Conservation (phyloP, 2,888 invertebrate species). For the Stegana nigrithorax region DNA sequence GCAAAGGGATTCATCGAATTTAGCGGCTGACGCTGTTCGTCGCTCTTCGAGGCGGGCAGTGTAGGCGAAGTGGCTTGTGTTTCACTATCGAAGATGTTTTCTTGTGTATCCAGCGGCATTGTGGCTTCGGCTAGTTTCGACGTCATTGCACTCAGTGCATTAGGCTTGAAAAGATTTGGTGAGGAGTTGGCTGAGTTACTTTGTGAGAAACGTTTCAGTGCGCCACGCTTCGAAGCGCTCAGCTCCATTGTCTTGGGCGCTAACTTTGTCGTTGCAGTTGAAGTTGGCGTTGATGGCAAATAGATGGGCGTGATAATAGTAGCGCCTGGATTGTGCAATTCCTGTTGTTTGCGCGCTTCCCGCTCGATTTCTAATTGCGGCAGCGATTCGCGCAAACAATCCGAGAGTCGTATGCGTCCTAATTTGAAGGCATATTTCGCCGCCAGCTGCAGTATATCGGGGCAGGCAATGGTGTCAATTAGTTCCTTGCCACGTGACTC, state of each 20-base stretch:
- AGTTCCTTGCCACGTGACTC: conserved; percentile 90
- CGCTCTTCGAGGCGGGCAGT: conserved; percentile 14
- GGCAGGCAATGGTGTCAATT: conserved; percentile 83
- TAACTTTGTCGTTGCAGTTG: conserved; percentile 34
- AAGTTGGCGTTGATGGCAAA: conserved; percentile 39
- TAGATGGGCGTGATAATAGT: conserved; percentile 45
- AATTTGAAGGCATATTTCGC: conserved; percentile 89
- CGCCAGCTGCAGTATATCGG: conserved; percentile 82
- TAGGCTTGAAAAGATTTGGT: conserved; percentile 54
- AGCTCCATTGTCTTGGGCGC: conserved; percentile 64
- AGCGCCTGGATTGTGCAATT: conserved; percentile 34
- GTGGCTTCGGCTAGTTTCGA: conserved; percentile 12
- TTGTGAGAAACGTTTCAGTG: conserved; percentile 71
- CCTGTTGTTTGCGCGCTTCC: conserved; percentile 56
- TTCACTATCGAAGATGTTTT: conserved; percentile 45
- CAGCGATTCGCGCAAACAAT: conserved; percentile 77
- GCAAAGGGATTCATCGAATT: conserved; percentile 60
- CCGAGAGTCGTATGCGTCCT: conserved; percentile 81
- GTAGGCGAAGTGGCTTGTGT: conserved; percentile 15
- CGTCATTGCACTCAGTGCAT: conserved; percentile 28
- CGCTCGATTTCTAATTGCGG: conserved; percentile 66
- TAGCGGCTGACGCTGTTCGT: conserved; percentile 52
- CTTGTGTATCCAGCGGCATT: conserved; percentile 46
- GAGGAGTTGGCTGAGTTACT: conserved; percentile 27
- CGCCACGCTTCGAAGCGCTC: conserved; percentile 67